A percentile compares a stretch with the other conserved stretches of the same genome.
phyloP scores from a whole-genome alignment of 2,113 vertebrate species.

The Melanerpes formicivorus region DNA sequence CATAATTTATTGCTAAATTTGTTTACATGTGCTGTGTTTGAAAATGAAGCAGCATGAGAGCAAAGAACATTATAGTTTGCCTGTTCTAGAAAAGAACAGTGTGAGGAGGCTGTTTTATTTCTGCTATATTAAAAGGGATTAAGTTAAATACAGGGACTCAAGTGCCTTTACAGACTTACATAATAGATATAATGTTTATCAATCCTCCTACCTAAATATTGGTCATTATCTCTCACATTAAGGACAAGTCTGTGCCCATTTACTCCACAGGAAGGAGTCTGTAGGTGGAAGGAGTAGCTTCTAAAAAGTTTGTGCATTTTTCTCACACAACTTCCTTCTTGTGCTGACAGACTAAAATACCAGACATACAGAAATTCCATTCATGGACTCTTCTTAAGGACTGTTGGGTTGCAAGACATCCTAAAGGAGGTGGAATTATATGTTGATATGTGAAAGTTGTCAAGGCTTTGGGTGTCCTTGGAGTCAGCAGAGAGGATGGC shows the following conservation, averaged over 20 bases:
- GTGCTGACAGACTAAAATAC: background rate
- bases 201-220: constrained; percentile 20
- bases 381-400: background rate
- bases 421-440: background rate
- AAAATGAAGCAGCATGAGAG: constrained; percentile 59
- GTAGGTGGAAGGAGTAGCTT: background rate
- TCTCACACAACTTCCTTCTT: background rate
- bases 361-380: background rate
- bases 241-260: background rate
- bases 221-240: constrained; percentile 23
- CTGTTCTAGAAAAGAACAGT: constrained; percentile 31
- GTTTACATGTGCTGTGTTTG: constrained; percentile 49
- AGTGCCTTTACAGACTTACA: background rate
- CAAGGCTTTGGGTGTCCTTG: background rate
- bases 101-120: background rate
- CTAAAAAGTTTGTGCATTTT: background rate
- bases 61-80: constrained; percentile 38
- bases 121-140: constrained; percentile 15
- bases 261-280: background rate
- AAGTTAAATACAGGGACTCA: constrained; percentile 15
- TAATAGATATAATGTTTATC: background rate
- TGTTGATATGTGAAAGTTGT: background rate
- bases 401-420: background rate
- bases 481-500: background rate
- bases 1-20: constrained; percentile 67